A percentile compares a stretch with the other conserved stretches of the same genome.
Evolutionary conservation across 2,797 vertebrate genomes (phyloP).

Genomic region (Heteromormyrus szaboi): DNA sequence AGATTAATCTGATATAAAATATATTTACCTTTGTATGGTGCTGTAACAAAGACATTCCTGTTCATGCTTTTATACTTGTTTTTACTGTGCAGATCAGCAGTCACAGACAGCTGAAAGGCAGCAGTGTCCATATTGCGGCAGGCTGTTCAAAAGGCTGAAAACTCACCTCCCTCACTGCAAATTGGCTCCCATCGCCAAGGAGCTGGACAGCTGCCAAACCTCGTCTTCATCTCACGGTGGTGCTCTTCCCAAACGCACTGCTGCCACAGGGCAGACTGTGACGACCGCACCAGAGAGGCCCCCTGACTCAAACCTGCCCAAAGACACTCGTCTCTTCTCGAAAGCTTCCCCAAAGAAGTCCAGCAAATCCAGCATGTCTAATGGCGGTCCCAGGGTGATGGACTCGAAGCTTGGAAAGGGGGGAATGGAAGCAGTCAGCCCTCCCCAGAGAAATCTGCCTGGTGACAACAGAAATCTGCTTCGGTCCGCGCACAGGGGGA

Average conservation of each 20-base stretch:
- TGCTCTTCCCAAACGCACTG: no score
- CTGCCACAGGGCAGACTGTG: background rate
- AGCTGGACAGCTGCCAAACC: constrained; percentile 27
- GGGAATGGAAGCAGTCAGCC: background rate
- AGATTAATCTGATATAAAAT: background rate
- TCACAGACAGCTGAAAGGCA: constrained; percentile 44
- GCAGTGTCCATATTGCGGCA: constrained; percentile 75
- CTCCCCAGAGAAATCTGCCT: background rate
- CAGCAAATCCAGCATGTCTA: background rate
- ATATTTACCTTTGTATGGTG: background rate
- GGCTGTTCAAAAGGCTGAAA: constrained; percentile 76
- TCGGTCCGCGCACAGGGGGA: background rate
- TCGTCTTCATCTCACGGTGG: background rate
- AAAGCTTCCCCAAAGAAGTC: background rate
- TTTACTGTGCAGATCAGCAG: constrained; percentile 18
- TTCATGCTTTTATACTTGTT: background rate
- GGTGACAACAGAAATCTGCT: background rate
- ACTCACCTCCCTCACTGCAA: constrained; percentile 80
- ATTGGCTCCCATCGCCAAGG: constrained; percentile 34
- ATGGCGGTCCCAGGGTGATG: background rate
- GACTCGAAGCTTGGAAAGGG: background rate
- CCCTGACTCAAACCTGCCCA: background rate
- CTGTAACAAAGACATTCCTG: background rate
- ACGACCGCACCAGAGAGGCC: background rate
- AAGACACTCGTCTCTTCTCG: no score